A percentile compares a stretch with the other conserved stretches of the same genome.
Evolutionary conservation across 2,888 invertebrate species (phyloP).

Genomic region (Xylocampa areola): DNA sequence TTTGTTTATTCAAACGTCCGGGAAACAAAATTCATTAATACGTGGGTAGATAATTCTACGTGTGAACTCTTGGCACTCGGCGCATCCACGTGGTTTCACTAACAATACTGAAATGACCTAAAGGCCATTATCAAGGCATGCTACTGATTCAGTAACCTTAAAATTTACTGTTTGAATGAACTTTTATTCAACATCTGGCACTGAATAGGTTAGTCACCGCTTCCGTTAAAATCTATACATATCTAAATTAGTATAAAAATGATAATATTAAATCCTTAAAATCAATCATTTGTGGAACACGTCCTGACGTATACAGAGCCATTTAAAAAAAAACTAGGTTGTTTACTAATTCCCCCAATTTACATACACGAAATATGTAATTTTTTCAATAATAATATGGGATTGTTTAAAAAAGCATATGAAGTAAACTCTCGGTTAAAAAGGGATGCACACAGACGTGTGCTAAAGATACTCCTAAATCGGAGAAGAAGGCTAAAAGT

Average conservation of each 20-base stretch:
- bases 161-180: conserved; percentile 26
- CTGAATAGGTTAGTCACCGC: no score
- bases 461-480: no score
- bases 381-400: not conserved
- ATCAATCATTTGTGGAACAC: no score
- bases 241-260: no score
- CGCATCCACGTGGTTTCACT: conserved; percentile 32
- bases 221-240: no score
- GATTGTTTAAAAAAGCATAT: not conserved
- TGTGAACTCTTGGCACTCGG: conserved; percentile 35
- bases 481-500: no score
- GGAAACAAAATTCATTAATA: no score
- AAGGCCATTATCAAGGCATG: conserved; percentile 49
- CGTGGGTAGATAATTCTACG: conserved; percentile 37
- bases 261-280: no score
- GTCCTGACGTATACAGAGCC: no score
- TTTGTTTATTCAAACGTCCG: no score
- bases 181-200: conserved; percentile 20
- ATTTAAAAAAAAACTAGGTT: no score
- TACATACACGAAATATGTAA: not conserved
- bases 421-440: not conserved
- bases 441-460: no score
- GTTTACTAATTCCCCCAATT: not conserved
- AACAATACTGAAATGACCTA: conserved; percentile 32
- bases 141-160: conserved; percentile 41